Evolutionary conservation across 23 tunicate species (phyloP), one percentile per base, ranked within the genome.

Genomic region (Ascidia mentula): DNA sequence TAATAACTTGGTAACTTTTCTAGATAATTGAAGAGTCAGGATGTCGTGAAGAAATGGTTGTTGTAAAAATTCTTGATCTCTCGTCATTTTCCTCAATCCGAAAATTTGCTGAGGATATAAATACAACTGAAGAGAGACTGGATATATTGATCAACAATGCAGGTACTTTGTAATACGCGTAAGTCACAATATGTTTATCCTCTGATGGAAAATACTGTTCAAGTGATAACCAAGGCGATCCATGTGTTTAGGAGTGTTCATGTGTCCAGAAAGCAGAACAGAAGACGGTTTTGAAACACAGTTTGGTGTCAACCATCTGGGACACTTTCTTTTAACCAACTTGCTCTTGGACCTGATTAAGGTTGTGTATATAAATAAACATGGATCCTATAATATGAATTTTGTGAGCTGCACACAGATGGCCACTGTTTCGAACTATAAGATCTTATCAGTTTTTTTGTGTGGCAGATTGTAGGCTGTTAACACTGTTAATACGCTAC

Each of bases 201-300:
- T n/a, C n/a, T n/a, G n/a, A n/a, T n/a, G n/a, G n/a, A n/a, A n/a
- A n/a, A n/a, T n/a, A n/a, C n/a, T n/a, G n/a, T n/a, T n/a, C n/a
- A n/a, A n/a, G n/a, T n/a, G n/a, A n/a, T n/a, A n/a, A n/a, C n/a
- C n/a, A n/a, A n/a, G n/a, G n/a, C n/a, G n/a, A n/a, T n/a, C n/a
- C n/a, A n/a, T n/a, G n/a, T n/a, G n/a, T n/a, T n/a, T n/a, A 53
- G 65, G 87, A 9, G 87, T 82, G 20, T 74, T 82, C 80, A 45
- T 46, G 80, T 73, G 80, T 53, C 79, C 79, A 8, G 79, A 74
- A 34, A 72, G 80, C 4, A 75, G 60, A 75, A 82, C 87, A 13
- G 75, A 74, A 59, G 87, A 82, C 13, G 87, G 87, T 18, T 82
- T 40, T 75, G 87, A 82, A 60, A 74, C 74, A 60, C 87, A 82